Base-by-base conservation (phyloP, 2,888 invertebrate genomes). In the Drosophila macrospina region DNA sequence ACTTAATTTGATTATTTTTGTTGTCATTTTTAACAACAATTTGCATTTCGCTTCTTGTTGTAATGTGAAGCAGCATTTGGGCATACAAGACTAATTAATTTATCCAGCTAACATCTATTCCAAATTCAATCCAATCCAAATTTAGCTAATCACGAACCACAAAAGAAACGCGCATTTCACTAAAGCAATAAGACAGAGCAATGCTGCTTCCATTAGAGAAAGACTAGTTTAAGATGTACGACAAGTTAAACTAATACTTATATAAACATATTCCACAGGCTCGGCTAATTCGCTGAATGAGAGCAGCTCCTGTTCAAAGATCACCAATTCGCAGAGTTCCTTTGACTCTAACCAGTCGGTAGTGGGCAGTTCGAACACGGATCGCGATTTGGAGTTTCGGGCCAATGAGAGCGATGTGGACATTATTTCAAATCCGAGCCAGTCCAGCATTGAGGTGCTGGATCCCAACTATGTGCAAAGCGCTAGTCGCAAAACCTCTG, bases 351-450 rank as follows among this genome's bases (percentile, higher is more conserved):
- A 92, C 89, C 91, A 91, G 71, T 92, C 92, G 51, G 89, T 91
- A 7, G 91, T 91, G 32, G 92, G 92, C 34, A 92, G 92, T 67
- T 89, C 91, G n/a, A 89, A 90, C 59, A 90, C 89, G 6, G 91
- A 91, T 51, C 89, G 91, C 10, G 90, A 91, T 52, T 66, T 89
- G 37, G 90, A 90, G 62, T 88, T 89, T 56, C 90, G 90, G 59
- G 79, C 89, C 10, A 91, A 91, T 68, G 95, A 95, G 80, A 95
- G 95, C 90, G 95, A 95, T 82, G 94, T 95, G 67, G 95, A 95
- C 78, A 93, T 95, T 42, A 93, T 95, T 24, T 95, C 95, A 68
- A 95, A 95, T 91, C 95, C 95, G 11, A 95, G 95, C 91, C 94
- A 95, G 86, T 95, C 95, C 78, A 95, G 95, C 84, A 95, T 95